Evolutionary conservation across 2,797 vertebrate species (phyloP), one percentile per base, ranked within the genome.

Genomic region (Oreochromis mossambicus): DNA sequence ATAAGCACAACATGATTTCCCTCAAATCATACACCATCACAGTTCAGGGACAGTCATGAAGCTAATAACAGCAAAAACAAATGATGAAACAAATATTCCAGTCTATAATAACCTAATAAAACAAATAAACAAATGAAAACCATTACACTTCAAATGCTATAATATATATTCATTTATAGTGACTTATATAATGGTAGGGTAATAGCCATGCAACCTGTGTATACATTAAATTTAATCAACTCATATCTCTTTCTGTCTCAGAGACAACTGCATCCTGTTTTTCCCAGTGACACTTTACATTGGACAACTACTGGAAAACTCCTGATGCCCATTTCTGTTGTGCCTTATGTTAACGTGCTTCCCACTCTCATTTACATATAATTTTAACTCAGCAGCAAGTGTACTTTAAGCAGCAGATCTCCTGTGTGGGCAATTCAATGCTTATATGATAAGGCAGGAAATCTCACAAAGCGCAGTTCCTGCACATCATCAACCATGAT

Each of bases 381-480:
- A 36, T 84, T 87, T 54, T 29, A 55, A 84, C 43, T 61, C 54
- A 3, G 17, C 34, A 85, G 61, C 50, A 80, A 26, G 56, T 56
- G 76, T 58, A 80, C 83, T 87, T 87, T 3, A 80, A 86, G 86
- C 63, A 73, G 29, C 12, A 87, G 58, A 88, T 87, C 48, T 88
- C 55, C 79, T 89, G 82, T 21, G 86, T 91, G 88, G 90, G 88
- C 87, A 91, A 81, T 90, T 91, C 77, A 91, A 38, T 43, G 43
- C 83, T 92, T 89, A 92, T 87, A 91, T 90, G 91, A 92, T 90
- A 86, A 92, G 82, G 61, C 54, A 46, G 82, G 77, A 86, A 86
- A 81, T 88, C 86, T 89, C 78, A 87, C 82, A 89, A 88, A 88
- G 85, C 79, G 32, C 48, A 82, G 68, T 75, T 89, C 34, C 80